These are phyloP conservation scores for Bubo scandiacus DNA, from an alignment of 2,113 vertebrate species.

Conservation along the genomic window DNA sequence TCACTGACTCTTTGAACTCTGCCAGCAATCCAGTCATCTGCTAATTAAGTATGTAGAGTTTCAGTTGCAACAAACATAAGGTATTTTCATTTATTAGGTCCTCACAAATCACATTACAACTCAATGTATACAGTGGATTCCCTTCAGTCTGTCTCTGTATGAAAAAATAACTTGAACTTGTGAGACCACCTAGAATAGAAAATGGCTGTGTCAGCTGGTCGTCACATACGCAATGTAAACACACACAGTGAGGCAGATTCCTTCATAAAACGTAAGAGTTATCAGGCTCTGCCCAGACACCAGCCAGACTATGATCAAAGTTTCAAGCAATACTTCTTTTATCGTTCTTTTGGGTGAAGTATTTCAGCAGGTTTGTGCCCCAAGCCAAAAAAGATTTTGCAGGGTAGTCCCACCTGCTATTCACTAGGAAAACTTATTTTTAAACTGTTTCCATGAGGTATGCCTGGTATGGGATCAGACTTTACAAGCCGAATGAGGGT, in stretches of 20 bases:
- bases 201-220: background rate
- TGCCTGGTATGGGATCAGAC: slow-evolving; percentile 55
- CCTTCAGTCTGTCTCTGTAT: background rate
- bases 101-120: background rate
- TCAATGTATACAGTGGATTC: background rate
- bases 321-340: slow-evolving; percentile 30
- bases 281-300: slow-evolving; percentile 13
- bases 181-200: slow-evolving; percentile 39
- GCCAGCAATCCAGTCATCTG: background rate
- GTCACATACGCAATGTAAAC: background rate
- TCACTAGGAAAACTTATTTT: slow-evolving; percentile 60
- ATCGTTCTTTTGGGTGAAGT: slow-evolving; percentile 18
- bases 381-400: slow-evolving; percentile 38
- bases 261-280: background rate
- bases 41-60: background rate
- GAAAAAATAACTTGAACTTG: background rate
- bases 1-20: background rate
- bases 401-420: slow-evolving; percentile 50
- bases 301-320: background rate
- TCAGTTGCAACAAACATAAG: background rate
- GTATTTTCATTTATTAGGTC: background rate
- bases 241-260: background rate
- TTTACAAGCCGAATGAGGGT: slow-evolving; percentile 67
- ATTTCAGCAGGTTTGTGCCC: slow-evolving; percentile 26
- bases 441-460: slow-evolving; percentile 66